Evolutionary conservation across 64 coral and sea anemone species (phyloP).

Genomic region (Hydrozoanthus tunicans): DNA sequence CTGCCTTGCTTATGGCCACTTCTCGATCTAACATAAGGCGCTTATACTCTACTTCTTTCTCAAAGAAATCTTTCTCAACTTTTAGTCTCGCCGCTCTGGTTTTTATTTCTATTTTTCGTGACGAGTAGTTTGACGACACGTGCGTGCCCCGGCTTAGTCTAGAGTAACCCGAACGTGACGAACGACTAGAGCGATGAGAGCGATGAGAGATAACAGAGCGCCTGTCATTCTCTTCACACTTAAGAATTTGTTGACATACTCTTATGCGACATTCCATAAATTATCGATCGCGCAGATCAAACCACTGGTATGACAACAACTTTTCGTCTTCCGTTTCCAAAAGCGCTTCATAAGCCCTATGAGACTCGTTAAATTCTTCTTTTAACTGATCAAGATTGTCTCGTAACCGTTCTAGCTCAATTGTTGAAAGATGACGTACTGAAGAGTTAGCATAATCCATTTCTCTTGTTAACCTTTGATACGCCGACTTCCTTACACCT

Average conservation of each 20-base stretch:
- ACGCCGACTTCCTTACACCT: constrained; percentile 22
- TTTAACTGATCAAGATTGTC: constrained; percentile 43
- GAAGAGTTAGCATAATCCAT: constrained; percentile 44
- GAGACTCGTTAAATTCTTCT: constrained; percentile 51
- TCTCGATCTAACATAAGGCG: constrained; percentile 34
- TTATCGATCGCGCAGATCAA: constrained; percentile 33
- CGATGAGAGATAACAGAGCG: constrained; percentile 25
- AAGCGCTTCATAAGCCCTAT: constrained; percentile 23
- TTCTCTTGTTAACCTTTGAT: constrained; percentile 32
- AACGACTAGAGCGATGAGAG: neutral
- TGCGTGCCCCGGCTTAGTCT: constrained; percentile 15
- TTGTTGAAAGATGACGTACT: constrained; percentile 9
- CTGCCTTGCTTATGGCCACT: constrained; percentile 33
- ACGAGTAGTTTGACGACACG: constrained; percentile 21
- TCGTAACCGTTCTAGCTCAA: constrained; percentile 30
- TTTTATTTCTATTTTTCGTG: constrained; percentile 13
- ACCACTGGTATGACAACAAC: constrained; percentile 22
- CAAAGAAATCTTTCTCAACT: constrained; percentile 31
- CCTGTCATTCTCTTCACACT: constrained; percentile 5
- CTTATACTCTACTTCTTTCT: constrained; percentile 35
- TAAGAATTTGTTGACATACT: constrained; percentile 40
- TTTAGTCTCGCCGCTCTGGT: constrained; percentile 38
- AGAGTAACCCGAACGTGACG: constrained; percentile 10
- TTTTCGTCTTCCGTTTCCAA: constrained; percentile 26
- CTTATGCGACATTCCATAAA: constrained; percentile 41